These are phyloP conservation scores for Pithys albifrons DNA, from an alignment of 2,113 vertebrate genomes.

Conservation along the genomic window DNA sequence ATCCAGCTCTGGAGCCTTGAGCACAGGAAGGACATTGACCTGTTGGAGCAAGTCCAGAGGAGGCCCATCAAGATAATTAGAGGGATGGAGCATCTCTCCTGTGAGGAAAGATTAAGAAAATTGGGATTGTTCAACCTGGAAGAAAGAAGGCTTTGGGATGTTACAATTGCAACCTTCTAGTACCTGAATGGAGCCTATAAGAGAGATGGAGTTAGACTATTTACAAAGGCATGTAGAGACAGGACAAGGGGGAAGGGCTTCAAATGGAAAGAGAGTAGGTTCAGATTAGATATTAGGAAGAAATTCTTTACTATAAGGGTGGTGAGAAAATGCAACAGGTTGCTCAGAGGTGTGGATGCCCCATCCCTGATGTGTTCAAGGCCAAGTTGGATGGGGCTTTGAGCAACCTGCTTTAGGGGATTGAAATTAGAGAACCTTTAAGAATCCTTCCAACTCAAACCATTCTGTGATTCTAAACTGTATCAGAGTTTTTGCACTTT, in stretches of 20 bases:
- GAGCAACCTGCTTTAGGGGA: neutral
- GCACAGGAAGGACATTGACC: neutral
- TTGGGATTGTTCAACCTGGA: neutral
- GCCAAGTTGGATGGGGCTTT: neutral
- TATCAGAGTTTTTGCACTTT: neutral
- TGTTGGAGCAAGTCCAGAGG: neutral
- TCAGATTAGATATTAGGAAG: neutral
- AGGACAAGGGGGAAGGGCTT: neutral
- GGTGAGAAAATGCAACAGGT: neutral
- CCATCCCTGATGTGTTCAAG: neutral
- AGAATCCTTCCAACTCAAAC: neutral
- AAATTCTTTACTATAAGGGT: neutral
- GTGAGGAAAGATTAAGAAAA: neutral
- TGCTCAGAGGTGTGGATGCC: neutral
- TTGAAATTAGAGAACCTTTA: neutral
- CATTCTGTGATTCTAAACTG: neutral
- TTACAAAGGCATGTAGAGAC: neutral
- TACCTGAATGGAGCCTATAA: neutral
- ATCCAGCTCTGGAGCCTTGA: neutral
- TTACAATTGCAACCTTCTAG: neutral
- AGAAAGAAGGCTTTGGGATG: neutral
- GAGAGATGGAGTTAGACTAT: neutral
- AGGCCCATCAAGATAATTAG: neutral
- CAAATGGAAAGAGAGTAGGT: neutral
- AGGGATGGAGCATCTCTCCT: neutral